A percentile compares a stretch with the other conserved stretches of the same genome.
Conservation (phyloP, 2,888 invertebrate species). For the Papilio demoleus region DNA sequence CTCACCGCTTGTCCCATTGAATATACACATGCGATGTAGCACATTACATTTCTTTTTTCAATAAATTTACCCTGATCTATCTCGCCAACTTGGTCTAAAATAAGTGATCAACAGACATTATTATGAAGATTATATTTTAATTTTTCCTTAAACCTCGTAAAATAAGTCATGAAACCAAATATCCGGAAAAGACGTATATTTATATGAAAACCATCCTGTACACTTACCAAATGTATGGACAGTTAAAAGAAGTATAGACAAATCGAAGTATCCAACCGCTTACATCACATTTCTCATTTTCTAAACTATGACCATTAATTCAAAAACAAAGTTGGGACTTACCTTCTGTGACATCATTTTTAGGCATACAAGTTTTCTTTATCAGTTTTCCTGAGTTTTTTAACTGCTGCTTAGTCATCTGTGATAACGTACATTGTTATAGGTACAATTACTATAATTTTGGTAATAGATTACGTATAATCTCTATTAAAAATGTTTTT, state of each 20-base stretch:
- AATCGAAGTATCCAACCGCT: too few species aligned
- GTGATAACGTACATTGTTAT: too few species aligned
- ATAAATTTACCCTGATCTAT: conserved; percentile 74
- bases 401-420: conserved; percentile 63
- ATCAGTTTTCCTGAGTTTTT: conserved; percentile 58
- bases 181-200: too few species aligned
- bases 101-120: not conserved
- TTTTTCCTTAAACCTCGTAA: not conserved
- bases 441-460: too few species aligned
- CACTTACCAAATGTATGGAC: too few species aligned
- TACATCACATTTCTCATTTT: too few species aligned
- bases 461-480: too few species aligned
- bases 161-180: not conserved
- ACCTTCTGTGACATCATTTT: conserved; percentile 61
- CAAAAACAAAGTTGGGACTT: conserved; percentile 32
- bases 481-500: too few species aligned
- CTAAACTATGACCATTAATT: not conserved
- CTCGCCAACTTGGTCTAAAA: conserved; percentile 68
- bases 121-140: not conserved
- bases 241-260: too few species aligned
- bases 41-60: conserved; percentile 73
- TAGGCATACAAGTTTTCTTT: conserved; percentile 60
- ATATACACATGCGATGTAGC: conserved; percentile 73
- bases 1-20: conserved; percentile 70
- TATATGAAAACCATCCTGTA: too few species aligned